phyloP scores from a whole-genome alignment of 2,888 invertebrate genomes.

The Netelia inedita region DNA sequence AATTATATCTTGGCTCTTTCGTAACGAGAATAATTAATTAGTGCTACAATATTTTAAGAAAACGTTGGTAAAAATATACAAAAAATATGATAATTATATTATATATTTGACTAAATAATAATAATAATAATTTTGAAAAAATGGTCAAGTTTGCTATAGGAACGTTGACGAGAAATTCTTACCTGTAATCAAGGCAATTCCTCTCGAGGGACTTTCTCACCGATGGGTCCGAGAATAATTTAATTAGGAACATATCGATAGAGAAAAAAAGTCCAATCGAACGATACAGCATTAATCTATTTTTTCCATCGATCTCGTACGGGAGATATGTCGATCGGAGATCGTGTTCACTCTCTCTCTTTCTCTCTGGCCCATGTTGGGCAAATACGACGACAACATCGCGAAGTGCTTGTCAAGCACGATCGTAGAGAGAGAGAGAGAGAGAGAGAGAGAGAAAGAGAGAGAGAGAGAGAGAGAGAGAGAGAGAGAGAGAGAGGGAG shows the following conservation, averaged over 20 bases:
- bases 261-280: background rate
- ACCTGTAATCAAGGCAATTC: background rate
- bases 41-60: no score
- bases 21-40: no score
- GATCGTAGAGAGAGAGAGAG: background rate
- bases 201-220: background rate
- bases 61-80: no score
- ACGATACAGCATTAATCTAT: background rate
- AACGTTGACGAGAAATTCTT: background rate
- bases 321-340: background rate
- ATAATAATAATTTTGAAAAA: no score
- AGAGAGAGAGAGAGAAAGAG: no score
- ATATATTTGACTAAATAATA: no score
- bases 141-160: background rate
- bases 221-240: background rate
- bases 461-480: no score
- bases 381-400: slow-evolving; percentile 10
- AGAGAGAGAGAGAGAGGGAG: no score
- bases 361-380: background rate
- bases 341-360: background rate
- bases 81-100: no score
- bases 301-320: background rate
- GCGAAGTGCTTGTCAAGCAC: slow-evolving; percentile 31
- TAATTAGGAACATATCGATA: slow-evolving; percentile 7
- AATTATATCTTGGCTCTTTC: no score